phyloP scores from a whole-genome alignment of 2,888 invertebrate species.

The Agelastica alni region DNA sequence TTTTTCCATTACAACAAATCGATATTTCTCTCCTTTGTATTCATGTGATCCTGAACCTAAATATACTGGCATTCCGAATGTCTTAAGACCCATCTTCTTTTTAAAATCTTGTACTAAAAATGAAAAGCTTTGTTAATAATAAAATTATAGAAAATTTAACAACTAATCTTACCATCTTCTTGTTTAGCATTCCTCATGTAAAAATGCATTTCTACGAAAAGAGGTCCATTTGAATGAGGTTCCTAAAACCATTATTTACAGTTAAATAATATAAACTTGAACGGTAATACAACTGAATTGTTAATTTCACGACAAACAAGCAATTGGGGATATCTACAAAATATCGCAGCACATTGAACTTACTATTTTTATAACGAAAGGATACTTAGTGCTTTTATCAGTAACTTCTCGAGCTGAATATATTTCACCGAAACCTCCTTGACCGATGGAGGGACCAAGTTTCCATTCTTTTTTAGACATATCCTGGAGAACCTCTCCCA shows the following conservation, averaged over 20 bases:
- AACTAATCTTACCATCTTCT: constrained; percentile 66
- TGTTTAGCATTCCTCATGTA: constrained; percentile 77
- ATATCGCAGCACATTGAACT: constrained; percentile 56
- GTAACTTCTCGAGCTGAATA: constrained; percentile 76
- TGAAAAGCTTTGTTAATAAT: neutral
- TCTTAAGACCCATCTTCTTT: constrained; percentile 67
- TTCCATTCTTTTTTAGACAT: constrained; percentile 80
- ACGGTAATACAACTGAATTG: too few relatives aligned
- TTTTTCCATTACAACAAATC: constrained; percentile 88
- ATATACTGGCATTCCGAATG: constrained; percentile 83
- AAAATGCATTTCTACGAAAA: constrained; percentile 93
- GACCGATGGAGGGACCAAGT: constrained; percentile 84
- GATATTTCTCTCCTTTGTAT: constrained; percentile 74
- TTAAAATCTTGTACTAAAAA: constrained; percentile 72
- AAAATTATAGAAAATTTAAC: neutral
- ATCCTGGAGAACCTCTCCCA: constrained; percentile 79
- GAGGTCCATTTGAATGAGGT: constrained; percentile 88
- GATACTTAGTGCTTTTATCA: constrained; percentile 59
- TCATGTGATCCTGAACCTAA: constrained; percentile 84
- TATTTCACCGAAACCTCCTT: constrained; percentile 93
- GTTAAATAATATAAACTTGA: too few relatives aligned
- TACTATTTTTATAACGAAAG: constrained; percentile 81
- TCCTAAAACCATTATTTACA: too few relatives aligned
- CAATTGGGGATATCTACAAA: too few relatives aligned
- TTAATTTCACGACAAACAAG: too few relatives aligned